These are phyloP conservation scores for Phainopepla nitens DNA, from an alignment of 2,113 vertebrate genomes.

Conservation along the genomic window DNA sequence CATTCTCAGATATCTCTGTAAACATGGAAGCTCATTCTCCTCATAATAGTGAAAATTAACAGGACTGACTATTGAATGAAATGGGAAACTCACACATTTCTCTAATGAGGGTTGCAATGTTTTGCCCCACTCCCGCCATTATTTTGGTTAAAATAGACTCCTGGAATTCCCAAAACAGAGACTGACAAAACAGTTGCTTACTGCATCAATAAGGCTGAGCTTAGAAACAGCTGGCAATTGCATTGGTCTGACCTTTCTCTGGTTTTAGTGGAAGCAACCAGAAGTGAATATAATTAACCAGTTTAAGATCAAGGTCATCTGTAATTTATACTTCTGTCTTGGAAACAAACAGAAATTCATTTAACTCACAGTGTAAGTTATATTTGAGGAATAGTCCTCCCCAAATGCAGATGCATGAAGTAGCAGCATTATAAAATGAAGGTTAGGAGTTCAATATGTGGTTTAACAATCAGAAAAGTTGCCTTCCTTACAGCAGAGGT, in stretches of 20 bases:
- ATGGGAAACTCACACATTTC: neutral
- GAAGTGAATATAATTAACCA: neutral
- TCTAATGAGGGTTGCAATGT: neutral
- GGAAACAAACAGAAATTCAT: neutral
- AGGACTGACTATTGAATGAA: neutral
- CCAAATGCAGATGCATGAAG: neutral
- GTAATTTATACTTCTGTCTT: neutral
- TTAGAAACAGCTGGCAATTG: neutral
- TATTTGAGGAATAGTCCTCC: neutral
- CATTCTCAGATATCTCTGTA: neutral
- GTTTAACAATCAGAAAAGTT: neutral
- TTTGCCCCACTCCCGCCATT: neutral
- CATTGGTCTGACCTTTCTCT: neutral
- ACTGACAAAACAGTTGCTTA: neutral
- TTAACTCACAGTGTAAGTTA: fast-evolving
- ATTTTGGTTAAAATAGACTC: neutral
- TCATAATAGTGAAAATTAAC: neutral
- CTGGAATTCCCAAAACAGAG: neutral
- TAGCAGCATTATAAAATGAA: neutral
- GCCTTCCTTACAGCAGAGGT: neutral
- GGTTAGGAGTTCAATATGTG: neutral
- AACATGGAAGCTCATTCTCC: neutral
- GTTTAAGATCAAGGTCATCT: neutral
- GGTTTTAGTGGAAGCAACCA: neutral
- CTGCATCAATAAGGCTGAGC: neutral